Evolutionary conservation across 2,888 invertebrate genomes (phyloP), one percentile per base, ranked within the genome.

Genomic region (Cepaea hortensis): DNA sequence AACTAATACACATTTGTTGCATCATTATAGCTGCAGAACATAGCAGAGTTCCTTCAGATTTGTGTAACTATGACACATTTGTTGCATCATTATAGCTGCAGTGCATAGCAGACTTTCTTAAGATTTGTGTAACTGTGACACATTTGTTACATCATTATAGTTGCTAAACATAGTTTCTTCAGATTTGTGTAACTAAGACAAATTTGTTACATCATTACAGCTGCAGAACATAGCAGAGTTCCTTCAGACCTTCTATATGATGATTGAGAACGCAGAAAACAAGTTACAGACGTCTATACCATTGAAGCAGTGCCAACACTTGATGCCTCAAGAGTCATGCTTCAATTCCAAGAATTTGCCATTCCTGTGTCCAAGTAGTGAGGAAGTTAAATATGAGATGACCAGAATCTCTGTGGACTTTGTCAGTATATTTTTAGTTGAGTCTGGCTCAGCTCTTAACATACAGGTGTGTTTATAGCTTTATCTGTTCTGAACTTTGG

Each of bases 371-470:
- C 97, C 97, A 3, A 96, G 97, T 3, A 95, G 96, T 0, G 97
- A 97, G 91, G 97, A 97, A 91, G 96, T 99, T 87, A 99, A 99
- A 94, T 99, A 99, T 95, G 96, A 97, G 94, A 97, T 99, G 97
- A 97, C 97, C 9, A 96, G 99, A 79, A 90, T 92, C 15, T 93
- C 94, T 7, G 89, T 94, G 3, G 94, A 94, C 88, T 93, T 92
- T 46, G 87, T 99, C 3, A 98, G 98, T 95, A 95, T 99, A 77
- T 98, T 97, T 95, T 94, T 99, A 82, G 97, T 98, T 79, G 99
- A 99, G 94, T 96, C 96, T 68, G 97, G 97, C 76, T 97, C 98
- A 4, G 97, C 98, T 0, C 95, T 98, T 62, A 97, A 98, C 93
- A 95, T 98, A 1, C 97, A 97, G 97, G 96, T 96, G 92, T 92